Evolutionary conservation across 2,797 vertebrate genomes (phyloP), one percentile per base, ranked within the genome.

Genomic region (Synaphobranchus kaupii): DNA sequence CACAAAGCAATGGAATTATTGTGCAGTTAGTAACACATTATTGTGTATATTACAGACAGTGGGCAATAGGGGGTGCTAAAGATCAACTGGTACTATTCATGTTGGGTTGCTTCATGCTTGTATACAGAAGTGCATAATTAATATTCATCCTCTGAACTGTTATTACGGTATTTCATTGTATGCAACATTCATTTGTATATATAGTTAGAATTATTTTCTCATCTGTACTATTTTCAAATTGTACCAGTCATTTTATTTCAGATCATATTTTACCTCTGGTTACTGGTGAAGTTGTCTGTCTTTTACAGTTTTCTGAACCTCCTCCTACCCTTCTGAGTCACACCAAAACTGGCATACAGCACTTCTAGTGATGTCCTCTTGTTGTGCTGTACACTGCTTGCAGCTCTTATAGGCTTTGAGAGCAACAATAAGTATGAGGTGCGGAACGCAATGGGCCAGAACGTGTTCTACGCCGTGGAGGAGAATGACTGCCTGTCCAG

Each of bases 341-440:
- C 76, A 80, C 31, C 1, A 9, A 73, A 34, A 73, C 4, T 34
- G 9, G 8, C 28, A 3, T 15, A 39, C 68, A 34, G 8, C 3
- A 3, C 34, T 25, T 22, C 15, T 17, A 22, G 34, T 80, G 34
- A 48, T 3, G 5, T 7, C 15, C 34, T 44, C 20, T 80, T 34
- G 8, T 31, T 17, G 73, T 44, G 17, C n/a, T n/a, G n/a, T n/a
- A n/a, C n/a, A n/a, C n/a, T n/a, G n/a, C n/a, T 0, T 89, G 60
- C 92, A 99, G 98, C 96, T 83, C 88, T 99, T 1, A 93, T 91
- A 71, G 96, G 97, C 82, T 98, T 97, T 84, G 97, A 99, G 93
- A 97, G 96, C 90, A 98, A 95, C 90, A 99, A 99, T 92, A 98
- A 96, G 90, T 99, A 98, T 0, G 97, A 98, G 89, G 93, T 99